Evolutionary conservation across 1,140 invertebrate genomes (phyloP), one percentile per base, ranked within the genome.

Genomic region (Planococcus citri): DNA sequence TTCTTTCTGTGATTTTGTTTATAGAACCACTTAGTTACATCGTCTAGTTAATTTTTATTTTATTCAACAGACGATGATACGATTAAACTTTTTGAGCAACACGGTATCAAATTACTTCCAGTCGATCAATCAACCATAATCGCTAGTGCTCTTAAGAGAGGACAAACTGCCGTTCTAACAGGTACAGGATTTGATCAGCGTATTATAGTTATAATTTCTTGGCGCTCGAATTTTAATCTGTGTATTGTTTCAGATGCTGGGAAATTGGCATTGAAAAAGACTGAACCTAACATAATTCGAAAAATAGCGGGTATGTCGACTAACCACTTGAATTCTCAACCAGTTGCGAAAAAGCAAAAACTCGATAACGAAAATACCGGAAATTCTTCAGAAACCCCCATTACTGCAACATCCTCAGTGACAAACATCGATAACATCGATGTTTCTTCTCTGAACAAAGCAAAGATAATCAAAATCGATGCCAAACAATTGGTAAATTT

Each of bases 31-130:
- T n/a, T n/a, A n/a, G n/a, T n/a, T n/a, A n/a, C n/a, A n/a, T n/a
- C n/a, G n/a, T n/a, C n/a, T n/a, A n/a, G n/a, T n/a, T 38, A 33
- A 51, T 51, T 41, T 14, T 33, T 17, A 12, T 51, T 38, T n/a
- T 25, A 3, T 69, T 41, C 24, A 9, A 4, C 51, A 38, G 22
- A 41, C 4, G 17, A 57, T 24, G 33, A 25, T 22, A 69, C 38
- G 2, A 41, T 41, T 8, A 68, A 68, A 21, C 27, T 89, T 77
- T 78, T 92, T 25, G 88, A 90, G 79, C 83, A 85, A 72, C 88
- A 92, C 77, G 89, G 89, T 38, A 91, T 92, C 61, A 87, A 86
- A 25, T 88, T 90, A 83, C 83, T 91, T 72, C 86, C 88, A 38
- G 82, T 83, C 71, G 85, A 89, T 77, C 86, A 88, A 69, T 82